A percentile compares a stretch with the other conserved stretches of the same genome.
phyloP scores from a whole-genome alignment of 2,113 vertebrate genomes.

The Lagenorhynchus albirostris region DNA sequence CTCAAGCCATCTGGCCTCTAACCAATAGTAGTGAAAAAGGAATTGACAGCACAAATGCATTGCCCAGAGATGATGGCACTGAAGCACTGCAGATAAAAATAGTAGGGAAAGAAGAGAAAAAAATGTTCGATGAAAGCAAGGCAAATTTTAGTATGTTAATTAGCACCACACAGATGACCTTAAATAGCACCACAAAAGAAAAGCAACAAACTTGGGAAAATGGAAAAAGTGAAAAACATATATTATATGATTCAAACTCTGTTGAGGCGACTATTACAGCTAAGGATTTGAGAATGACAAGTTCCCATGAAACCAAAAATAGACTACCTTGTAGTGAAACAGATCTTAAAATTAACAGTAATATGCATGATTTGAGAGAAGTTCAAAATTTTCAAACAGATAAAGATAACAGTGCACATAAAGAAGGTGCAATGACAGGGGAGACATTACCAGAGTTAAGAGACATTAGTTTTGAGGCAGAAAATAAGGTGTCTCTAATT shows the following conservation, averaged over 20 bases:
- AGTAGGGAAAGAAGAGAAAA: neutral
- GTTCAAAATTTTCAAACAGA: constrained; percentile 25
- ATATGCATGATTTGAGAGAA: neutral
- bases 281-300: neutral
- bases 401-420: neutral
- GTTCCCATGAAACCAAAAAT: constrained; percentile 25
- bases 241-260: neutral
- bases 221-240: neutral
- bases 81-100: constrained; percentile 25
- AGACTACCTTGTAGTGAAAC: neutral
- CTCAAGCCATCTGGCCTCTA: constrained; percentile 36
- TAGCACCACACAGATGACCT: neutral
- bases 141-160: neutral
- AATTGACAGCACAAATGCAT: neutral
- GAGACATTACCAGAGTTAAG: constrained; percentile 39
- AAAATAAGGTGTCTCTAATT: constrained; percentile 57
- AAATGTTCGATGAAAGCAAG: neutral
- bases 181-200: neutral
- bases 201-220: neutral
- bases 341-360: constrained; percentile 19
- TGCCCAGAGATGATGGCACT: neutral
- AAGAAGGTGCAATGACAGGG: neutral
- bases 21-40: neutral
- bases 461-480: constrained; percentile 43
- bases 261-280: neutral